Conservation (phyloP, 2,797 vertebrate genomes). For the Typhlichthys eigenmanni region DNA sequence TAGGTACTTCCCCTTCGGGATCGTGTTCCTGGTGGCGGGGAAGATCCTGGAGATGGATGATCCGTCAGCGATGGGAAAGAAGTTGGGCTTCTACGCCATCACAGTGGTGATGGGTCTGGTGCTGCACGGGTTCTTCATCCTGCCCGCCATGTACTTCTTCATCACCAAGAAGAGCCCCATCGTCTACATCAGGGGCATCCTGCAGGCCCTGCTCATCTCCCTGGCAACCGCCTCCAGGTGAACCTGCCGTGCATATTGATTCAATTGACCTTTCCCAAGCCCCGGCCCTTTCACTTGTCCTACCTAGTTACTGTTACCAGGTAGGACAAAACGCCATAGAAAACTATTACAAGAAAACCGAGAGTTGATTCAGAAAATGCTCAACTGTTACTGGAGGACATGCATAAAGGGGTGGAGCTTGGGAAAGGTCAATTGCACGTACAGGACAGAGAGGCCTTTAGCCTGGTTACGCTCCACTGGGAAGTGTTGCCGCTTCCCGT, state of each 20-base stretch:
- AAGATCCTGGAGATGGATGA: conserved; percentile 99
- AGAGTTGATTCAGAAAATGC: no score
- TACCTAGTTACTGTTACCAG: no score
- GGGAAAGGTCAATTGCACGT: no score
- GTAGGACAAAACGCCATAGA: no score
- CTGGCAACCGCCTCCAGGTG: conserved; percentile 97
- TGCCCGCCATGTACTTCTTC: conserved; percentile 95
- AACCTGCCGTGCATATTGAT: neutral
- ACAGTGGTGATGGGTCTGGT: conserved; percentile 94
- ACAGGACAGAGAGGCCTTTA: no score
- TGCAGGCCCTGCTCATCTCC: conserved; percentile 96
- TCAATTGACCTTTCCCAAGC: no score
- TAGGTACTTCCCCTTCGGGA: conserved; percentile 98
- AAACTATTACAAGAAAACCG: no score
- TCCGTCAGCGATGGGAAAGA: conserved; percentile 92
- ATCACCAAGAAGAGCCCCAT: conserved; percentile 98
- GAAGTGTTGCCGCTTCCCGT: no score
- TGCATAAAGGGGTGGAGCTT: no score
- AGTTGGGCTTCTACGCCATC: conserved; percentile 93
- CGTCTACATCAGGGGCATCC: conserved; percentile 94
- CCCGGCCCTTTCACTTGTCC: no score
- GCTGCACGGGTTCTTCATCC: conserved; percentile 92
- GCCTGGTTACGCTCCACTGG: no score
- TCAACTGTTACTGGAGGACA: no score
- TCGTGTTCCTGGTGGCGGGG: conserved; percentile 96